phyloP scores from a whole-genome alignment of 2,888 invertebrate species.

The Scaptomyza flava region DNA sequence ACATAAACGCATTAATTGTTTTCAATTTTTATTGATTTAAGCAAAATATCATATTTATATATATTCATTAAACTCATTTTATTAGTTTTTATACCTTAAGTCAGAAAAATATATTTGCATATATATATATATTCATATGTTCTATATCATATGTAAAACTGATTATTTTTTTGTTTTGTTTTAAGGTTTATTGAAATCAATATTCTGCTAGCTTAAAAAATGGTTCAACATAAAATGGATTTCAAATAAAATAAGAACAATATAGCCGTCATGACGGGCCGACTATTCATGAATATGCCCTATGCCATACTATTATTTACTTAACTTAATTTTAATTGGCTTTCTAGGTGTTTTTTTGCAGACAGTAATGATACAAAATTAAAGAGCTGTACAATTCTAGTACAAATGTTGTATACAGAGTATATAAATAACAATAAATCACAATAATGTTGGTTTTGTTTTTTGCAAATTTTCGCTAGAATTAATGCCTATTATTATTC shows the following conservation, averaged over 20 bases:
- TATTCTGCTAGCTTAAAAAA: slow-evolving; percentile 50
- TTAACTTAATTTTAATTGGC: slow-evolving; percentile 1
- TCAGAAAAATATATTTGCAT: slow-evolving; percentile 63
- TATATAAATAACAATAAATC: slow-evolving; percentile 73
- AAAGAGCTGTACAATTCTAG: neutral
- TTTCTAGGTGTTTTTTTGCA: slow-evolving; percentile 1
- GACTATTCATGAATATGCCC: slow-evolving; percentile 51
- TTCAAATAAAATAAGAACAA: slow-evolving; percentile 44
- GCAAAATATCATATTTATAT: slow-evolving; percentile 62
- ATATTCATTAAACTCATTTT: slow-evolving; percentile 50
- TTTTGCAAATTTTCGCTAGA: slow-evolving; percentile 71
- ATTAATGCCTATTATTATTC: slow-evolving; percentile 66
- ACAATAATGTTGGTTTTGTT: slow-evolving; percentile 55
- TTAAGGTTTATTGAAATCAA: slow-evolving; percentile 42
- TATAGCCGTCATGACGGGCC: slow-evolving; percentile 43
- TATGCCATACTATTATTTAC: slow-evolving; percentile 21
- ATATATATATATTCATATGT: slow-evolving; percentile 24
- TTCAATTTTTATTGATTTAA: slow-evolving; percentile 53
- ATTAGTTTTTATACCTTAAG: slow-evolving; percentile 53
- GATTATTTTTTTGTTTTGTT: slow-evolving; percentile 32
- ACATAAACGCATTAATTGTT: neutral
- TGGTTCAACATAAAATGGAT: slow-evolving; percentile 46
- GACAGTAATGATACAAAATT: neutral
- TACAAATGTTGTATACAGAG: slow-evolving; percentile 18
- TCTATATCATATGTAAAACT: slow-evolving; percentile 42